phyloP scores from a whole-genome alignment of 2,113 vertebrate genomes.

The Cisticola juncidis region DNA sequence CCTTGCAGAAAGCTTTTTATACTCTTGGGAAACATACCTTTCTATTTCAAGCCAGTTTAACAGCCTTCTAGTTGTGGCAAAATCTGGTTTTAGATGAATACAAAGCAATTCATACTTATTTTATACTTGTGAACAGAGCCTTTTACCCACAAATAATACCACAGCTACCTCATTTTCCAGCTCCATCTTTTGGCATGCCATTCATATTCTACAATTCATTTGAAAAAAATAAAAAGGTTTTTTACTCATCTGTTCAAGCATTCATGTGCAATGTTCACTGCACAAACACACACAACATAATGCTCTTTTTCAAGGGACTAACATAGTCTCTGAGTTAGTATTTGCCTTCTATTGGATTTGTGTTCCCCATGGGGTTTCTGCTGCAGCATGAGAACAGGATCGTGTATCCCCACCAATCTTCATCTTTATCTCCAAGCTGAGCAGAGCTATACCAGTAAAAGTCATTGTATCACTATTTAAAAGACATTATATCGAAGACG shows the following conservation, averaged over 20 bases:
- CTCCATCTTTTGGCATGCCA: neutral
- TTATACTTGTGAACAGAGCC: neutral
- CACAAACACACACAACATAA: neutral
- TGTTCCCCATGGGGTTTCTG: fast-evolving
- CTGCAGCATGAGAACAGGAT: neutral
- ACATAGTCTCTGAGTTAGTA: neutral
- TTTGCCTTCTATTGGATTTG: neutral
- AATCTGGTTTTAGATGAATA: neutral
- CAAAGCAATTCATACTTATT: neutral
- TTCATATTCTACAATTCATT: neutral
- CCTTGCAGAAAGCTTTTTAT: neutral
- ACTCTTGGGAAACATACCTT: neutral
- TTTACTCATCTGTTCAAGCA: neutral
- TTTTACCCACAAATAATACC: neutral
- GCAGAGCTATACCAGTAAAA: neutral
- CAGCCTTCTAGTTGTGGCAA: neutral
- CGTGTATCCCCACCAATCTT: neutral
- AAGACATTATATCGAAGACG: neutral
- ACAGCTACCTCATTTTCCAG: neutral
- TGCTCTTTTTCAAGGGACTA: neutral
- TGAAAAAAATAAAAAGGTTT: neutral
- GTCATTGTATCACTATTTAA: neutral
- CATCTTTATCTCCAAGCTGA: neutral
- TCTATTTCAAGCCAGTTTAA: neutral
- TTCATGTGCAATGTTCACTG: neutral